Evolutionary conservation across 2,888 invertebrate genomes (phyloP).

Genomic region (Nomada ruficornis): DNA sequence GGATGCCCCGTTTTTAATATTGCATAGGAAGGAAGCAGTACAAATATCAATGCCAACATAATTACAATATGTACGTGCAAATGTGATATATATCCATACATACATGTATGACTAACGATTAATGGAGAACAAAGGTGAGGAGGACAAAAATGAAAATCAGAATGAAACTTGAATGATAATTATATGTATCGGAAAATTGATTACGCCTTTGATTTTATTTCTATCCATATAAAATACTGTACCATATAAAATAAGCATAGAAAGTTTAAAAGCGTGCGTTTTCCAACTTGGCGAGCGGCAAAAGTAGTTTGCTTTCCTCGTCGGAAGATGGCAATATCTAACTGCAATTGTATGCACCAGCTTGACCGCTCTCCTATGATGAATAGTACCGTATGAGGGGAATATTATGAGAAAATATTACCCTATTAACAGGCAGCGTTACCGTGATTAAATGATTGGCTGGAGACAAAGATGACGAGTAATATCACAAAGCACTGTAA

Average conservation of each 20-base stretch:
- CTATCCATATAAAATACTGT: not conserved
- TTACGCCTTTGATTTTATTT: not conserved
- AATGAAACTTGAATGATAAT: too few relatives aligned
- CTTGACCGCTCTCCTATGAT: not conserved
- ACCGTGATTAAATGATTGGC: not conserved
- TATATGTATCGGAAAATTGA: not conserved
- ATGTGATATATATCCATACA: too few relatives aligned
- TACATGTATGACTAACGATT: not conserved
- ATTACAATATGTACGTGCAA: too few relatives aligned
- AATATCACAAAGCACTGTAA: slow-evolving; percentile 7
- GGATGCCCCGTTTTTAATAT: not conserved
- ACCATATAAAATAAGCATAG: too few relatives aligned
- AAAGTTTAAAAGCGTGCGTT: not conserved
- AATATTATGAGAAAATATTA: not conserved
- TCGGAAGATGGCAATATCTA: slow-evolving; percentile 15
- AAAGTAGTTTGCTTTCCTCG: not conserved
- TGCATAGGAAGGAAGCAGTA: too few relatives aligned
- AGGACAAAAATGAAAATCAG: too few relatives aligned
- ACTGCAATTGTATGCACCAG: slow-evolving; percentile 3
- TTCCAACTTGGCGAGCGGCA: not conserved
- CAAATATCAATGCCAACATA: too few relatives aligned
- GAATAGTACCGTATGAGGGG: not conserved
- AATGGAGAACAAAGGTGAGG: not conserved
- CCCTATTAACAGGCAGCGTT: not conserved
- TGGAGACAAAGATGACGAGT: slow-evolving; percentile 14